These are phyloP conservation scores for Drosophila tripunctata DNA, from an alignment of 2,888 invertebrate genomes.

Conservation along the genomic window DNA sequence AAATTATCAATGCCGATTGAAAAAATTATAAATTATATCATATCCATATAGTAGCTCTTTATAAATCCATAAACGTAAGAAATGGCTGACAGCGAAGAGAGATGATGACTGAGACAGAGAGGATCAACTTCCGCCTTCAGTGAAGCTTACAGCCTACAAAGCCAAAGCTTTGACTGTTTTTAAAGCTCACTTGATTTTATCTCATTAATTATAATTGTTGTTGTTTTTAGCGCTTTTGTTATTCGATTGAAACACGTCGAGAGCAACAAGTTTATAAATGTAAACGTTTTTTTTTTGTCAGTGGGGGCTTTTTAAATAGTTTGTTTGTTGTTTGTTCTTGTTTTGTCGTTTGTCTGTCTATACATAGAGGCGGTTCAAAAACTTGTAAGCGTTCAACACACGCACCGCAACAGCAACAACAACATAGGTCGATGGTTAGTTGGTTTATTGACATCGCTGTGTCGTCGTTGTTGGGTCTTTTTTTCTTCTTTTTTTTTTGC, in stretches of 20 bases:
- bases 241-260: slow-evolving; percentile 6
- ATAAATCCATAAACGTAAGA: background rate
- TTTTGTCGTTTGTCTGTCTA: slow-evolving; percentile 3
- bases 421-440: slow-evolving; percentile 49
- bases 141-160: background rate
- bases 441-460: slow-evolving; percentile 75
- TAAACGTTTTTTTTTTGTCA: slow-evolving; percentile 8
- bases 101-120: background rate
- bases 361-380: slow-evolving; percentile 10
- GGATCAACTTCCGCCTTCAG: slow-evolving; percentile 5
- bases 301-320: slow-evolving; percentile 11
- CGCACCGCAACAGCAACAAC: slow-evolving; percentile 16
- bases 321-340: slow-evolving; percentile 1
- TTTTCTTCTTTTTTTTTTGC: slow-evolving; percentile 6
- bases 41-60: no score
- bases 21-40: no score
- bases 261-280: slow-evolving; percentile 11
- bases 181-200: background rate
- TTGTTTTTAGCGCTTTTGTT: background rate
- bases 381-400: slow-evolving; percentile 13
- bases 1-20: no score
- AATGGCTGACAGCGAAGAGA: background rate
- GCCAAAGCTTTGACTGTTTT: background rate
- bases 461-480: slow-evolving; percentile 26
- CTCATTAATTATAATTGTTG: slow-evolving; percentile 1